Evolutionary conservation across 2,113 vertebrate genomes (phyloP), one percentile per base, ranked within the genome.

Genomic region (Nothoprocta perdicaria): DNA sequence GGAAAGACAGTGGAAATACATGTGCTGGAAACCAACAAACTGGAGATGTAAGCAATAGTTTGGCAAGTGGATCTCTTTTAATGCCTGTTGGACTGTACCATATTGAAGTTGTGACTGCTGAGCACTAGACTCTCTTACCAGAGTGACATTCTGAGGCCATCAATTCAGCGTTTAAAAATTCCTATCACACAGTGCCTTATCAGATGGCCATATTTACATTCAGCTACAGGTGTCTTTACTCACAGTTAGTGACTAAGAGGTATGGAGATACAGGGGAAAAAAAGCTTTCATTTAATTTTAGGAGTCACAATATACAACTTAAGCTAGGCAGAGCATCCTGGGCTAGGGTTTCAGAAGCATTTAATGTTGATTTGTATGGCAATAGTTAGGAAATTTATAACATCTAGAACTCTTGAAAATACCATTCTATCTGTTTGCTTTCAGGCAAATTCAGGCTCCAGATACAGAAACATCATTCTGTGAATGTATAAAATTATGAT

Each of bases 151-250:
- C 67, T 73, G 75, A 82, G 86, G 86, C 71, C 68, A 67, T 68
- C 27, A 52, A 80, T 93, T 21, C 65, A 33, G 68, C 38, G 61
- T 80, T 95, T 94, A 85, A 94, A 92, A 94, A 92, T 74, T 94
- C 86, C 84, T 89, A 84, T 77, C 79, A 77, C 81, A 80, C 22
- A 26, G 2, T 75, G 38, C 33, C 57, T 92, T 90, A 95, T 95
- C 92, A 93, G 84, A 77, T 77, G 33, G 29, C 33, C 75, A 80
- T 95, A 95, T 96, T 90, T 95, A 89, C 84, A 67, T 91, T 83
- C 81, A 87, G 55, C 67, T 80, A 77, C 92, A 96, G 79, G 89
- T 95, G 81, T 96, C 94, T 94, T 95, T 96, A 85, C 71, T 95
- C 78, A 69, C 41, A n/a, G 58, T 77, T 61, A 60, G 14, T 93